Percentiles rank a stretch among this genome's conserved stretches.
phyloP scores from a whole-genome alignment of 2,888 invertebrate species.

The Morinoia aosen region DNA sequence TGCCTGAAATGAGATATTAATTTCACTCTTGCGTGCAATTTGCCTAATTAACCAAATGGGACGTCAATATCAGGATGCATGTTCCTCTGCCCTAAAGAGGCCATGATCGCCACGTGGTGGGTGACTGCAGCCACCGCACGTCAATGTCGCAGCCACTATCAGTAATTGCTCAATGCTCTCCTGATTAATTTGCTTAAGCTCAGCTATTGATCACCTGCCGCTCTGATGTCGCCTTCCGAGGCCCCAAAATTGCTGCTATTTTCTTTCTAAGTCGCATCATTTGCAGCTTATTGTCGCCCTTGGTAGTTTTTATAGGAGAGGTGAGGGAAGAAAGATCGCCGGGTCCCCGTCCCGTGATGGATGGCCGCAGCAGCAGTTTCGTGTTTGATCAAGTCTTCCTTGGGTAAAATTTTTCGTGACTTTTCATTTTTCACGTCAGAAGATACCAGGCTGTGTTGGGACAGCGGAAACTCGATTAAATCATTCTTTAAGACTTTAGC shows the following conservation, averaged over 20 bases:
- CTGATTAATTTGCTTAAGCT: conserved; percentile 16
- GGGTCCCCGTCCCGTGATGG: neutral
- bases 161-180: conserved; percentile 23
- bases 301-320: neutral
- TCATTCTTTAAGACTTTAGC: neutral
- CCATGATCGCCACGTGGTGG: neutral
- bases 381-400: conserved; percentile 2
- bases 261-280: neutral
- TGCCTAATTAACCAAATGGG: neutral
- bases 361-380: neutral
- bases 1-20: neutral
- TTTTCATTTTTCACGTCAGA: neutral
- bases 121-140: neutral
- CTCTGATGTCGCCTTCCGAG: neutral
- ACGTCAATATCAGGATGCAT: neutral
- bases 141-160: neutral
- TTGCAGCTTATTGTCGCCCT: neutral
- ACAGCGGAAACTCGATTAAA: neutral
- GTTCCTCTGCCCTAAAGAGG: neutral
- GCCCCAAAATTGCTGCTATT: neutral
- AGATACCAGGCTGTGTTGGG: neutral
- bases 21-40: neutral
- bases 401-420: neutral
- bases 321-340: neutral
- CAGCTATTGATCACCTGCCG: conserved; percentile 26